phyloP scores from a whole-genome alignment of 2,113 vertebrate genomes.

The Myotis davidii region DNA sequence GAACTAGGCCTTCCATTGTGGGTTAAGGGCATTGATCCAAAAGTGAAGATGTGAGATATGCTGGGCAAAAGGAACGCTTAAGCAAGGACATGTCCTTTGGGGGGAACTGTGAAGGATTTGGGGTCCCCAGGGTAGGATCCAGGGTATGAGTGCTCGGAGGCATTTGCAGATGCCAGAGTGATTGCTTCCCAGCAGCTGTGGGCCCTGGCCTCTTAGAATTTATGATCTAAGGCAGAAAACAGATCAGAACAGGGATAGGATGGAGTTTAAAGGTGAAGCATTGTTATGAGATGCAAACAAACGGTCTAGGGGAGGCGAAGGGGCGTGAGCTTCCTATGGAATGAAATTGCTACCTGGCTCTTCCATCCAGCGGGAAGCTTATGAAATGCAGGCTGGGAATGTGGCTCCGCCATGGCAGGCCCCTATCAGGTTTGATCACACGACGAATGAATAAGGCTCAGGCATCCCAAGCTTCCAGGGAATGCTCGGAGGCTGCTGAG shows the following conservation, averaged over 20 bases:
- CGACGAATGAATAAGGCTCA: neutral
- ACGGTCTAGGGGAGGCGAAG: neutral
- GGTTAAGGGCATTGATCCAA: neutral
- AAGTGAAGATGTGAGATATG: neutral
- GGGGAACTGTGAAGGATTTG: neutral
- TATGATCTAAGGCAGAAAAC: neutral
- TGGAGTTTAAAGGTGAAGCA: neutral
- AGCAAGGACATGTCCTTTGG: neutral
- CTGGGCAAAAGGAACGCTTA: neutral
- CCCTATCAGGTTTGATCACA: neutral
- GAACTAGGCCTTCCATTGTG: neutral
- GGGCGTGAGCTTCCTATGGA: neutral
- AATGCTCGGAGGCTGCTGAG: neutral
- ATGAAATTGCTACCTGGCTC: neutral
- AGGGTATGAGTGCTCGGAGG: neutral
- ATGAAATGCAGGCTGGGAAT: neutral
- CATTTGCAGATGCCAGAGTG: neutral
- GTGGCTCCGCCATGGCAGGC: neutral
- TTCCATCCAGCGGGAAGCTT: neutral
- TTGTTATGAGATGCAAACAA: neutral
- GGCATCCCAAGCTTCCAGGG: neutral
- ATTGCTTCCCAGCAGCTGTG: neutral
- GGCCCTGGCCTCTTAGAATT: neutral
- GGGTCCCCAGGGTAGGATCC: neutral
- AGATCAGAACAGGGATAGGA: neutral